Percentiles rank a stretch among this genome's conserved stretches.
Conservation (phyloP, 1,140 invertebrate genomes). For the Eufriesea mexicana region DNA sequence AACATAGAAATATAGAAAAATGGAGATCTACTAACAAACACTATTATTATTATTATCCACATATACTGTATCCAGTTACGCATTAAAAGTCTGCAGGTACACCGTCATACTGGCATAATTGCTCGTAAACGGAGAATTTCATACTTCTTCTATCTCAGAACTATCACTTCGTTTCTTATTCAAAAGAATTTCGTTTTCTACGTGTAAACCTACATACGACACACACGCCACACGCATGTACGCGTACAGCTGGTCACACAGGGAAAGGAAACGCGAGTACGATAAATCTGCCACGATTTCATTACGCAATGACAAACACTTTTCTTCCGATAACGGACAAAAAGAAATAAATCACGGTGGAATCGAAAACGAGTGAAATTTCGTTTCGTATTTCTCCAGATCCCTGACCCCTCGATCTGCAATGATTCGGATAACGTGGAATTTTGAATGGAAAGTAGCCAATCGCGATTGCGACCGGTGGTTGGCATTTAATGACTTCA, state of each 20-base stretch:
- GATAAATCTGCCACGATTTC: conserved; percentile 41
- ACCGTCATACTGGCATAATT: too few relatives aligned
- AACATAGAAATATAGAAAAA: too few relatives aligned
- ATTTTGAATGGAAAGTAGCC: conserved; percentile 5
- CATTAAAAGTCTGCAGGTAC: too few relatives aligned
- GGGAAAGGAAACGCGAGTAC: conserved; percentile 23
- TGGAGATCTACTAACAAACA: too few relatives aligned
- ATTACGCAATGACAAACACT: conserved; percentile 36
- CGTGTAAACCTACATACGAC: too few relatives aligned
- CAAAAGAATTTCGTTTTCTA: background rate
- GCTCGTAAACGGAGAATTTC: too few relatives aligned
- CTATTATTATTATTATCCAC: too few relatives aligned
- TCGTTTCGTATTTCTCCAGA: background rate
- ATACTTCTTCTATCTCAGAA: too few relatives aligned
- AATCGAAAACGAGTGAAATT: conserved; percentile 28
- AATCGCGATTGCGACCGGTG: background rate
- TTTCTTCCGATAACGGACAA: conserved; percentile 12
- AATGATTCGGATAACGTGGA: conserved; percentile 13
- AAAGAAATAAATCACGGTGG: conserved; percentile 33
- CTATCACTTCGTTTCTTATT: background rate
- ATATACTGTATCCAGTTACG: too few relatives aligned
- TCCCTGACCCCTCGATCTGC: too few relatives aligned
- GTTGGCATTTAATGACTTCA: conserved; percentile 32
- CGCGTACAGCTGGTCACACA: too few relatives aligned
- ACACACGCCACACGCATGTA: background rate